Evolutionary conservation across 2,888 invertebrate genomes (phyloP).

Genomic region (Gastracanthus pulcherrimus): DNA sequence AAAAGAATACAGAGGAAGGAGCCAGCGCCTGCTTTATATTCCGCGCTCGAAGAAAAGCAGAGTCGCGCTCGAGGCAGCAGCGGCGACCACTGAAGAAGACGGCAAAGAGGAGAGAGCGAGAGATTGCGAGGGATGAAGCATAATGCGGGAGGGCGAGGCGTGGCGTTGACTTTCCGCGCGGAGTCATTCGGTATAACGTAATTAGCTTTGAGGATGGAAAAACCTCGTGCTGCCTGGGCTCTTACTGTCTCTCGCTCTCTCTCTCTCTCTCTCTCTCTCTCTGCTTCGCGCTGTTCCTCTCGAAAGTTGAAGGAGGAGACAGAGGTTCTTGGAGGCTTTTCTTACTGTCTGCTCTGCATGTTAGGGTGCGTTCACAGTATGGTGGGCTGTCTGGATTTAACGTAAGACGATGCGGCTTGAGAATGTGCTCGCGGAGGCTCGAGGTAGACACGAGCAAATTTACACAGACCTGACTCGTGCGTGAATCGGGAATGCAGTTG

Average conservation of each 20-base stretch:
- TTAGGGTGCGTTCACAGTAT: too few species aligned
- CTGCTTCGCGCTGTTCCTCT: background rate
- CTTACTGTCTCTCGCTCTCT: too few species aligned
- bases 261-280: background rate
- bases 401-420: too few species aligned
- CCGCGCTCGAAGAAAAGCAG: constrained; percentile 61
- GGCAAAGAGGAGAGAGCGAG: background rate
- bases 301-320: background rate
- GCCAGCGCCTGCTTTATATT: constrained; percentile 65
- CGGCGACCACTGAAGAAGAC: background rate
- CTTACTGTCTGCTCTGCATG: too few species aligned
- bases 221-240: background rate
- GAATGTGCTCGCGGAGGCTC: too few species aligned
- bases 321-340: too few species aligned
- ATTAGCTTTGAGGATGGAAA: constrained; percentile 63
- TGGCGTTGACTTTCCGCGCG: constrained; percentile 61
- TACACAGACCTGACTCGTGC: too few species aligned
- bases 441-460: too few species aligned
- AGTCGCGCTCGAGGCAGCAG: constrained; percentile 34
- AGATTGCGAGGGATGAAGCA: constrained; percentile 62
- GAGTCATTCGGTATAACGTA: constrained; percentile 69
- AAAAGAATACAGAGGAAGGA: constrained; percentile 41
- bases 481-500: too few species aligned
- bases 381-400: too few species aligned
- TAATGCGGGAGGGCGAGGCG: constrained; percentile 62